Evolutionary conservation across 2,797 vertebrate genomes (phyloP).

Genomic region (Argya squamiceps): DNA sequence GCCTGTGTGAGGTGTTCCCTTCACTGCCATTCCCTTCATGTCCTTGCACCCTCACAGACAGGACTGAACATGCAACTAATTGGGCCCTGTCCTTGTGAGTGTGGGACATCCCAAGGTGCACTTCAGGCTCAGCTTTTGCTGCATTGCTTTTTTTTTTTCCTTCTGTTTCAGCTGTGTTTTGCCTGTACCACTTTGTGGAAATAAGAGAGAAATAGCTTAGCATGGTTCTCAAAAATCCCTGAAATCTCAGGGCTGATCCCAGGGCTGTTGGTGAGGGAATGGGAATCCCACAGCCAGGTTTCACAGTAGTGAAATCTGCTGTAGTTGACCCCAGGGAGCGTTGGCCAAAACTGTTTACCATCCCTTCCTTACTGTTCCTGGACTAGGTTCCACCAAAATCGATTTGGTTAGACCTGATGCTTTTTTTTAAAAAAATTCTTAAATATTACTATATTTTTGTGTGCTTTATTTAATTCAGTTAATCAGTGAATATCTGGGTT

Average conservation of each 20-base stretch:
- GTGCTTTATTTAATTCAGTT: neutral
- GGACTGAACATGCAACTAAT: neutral
- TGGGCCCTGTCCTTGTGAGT: neutral
- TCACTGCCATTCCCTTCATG: fast-evolving
- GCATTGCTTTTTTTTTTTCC: neutral
- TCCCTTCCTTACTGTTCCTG: neutral
- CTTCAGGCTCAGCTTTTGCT: neutral
- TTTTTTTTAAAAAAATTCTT: too few species aligned
- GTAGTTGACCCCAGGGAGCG: neutral
- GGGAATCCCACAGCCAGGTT: neutral
- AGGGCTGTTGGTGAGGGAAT: neutral
- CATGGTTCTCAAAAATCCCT: neutral
- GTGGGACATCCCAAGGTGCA: neutral
- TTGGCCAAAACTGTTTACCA: neutral
- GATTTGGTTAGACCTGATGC: neutral
- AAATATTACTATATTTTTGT: neutral
- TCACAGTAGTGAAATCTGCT: neutral
- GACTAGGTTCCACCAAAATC: neutral
- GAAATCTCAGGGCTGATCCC: neutral
- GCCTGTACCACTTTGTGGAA: fast-evolving
- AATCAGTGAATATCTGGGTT: neutral
- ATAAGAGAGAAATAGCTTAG: neutral
- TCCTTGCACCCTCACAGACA: fast-evolving
- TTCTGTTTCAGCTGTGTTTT: neutral
- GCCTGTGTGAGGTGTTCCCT: fast-evolving